A percentile compares a stretch with the other conserved stretches of the same genome.
Evolutionary conservation across 1,140 invertebrate species (phyloP).

Genomic region (Trypoxylus dichotomus): DNA sequence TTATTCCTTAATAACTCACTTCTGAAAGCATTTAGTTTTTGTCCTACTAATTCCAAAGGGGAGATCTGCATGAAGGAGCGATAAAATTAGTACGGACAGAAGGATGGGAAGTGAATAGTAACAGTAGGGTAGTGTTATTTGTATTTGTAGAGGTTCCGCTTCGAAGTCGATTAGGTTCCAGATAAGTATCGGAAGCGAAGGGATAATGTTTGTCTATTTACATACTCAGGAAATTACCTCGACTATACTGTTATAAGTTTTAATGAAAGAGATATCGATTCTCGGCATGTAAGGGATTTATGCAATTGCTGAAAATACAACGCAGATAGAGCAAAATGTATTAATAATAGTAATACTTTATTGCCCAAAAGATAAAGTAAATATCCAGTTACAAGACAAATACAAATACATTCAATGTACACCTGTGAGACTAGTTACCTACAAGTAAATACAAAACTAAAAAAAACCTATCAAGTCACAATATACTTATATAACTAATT

Average conservation of each 20-base stretch:
- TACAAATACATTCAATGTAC: no score
- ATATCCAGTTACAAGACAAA: no score
- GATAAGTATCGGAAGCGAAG: background rate
- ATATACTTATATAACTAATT: no score
- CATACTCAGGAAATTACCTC: constrained; percentile 1
- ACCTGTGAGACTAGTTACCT: no score
- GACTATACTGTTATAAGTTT: background rate
- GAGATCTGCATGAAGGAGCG: background rate
- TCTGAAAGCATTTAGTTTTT: background rate
- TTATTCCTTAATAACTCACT: background rate
- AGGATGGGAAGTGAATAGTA: background rate
- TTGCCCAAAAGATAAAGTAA: no score
- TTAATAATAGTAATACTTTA: background rate
- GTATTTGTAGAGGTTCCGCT: background rate
- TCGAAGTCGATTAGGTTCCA: background rate
- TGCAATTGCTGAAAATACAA: no score
- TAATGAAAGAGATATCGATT: background rate
- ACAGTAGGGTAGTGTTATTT: background rate
- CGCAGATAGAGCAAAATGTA: background rate
- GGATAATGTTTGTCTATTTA: constrained; percentile 7
- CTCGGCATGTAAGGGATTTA: background rate
- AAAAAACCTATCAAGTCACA: no score
- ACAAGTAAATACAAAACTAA: no score
- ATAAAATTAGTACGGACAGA: background rate
- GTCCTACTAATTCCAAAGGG: background rate